phyloP scores from a whole-genome alignment of 2,888 invertebrate species.

The Leptinotarsa haldemani region DNA sequence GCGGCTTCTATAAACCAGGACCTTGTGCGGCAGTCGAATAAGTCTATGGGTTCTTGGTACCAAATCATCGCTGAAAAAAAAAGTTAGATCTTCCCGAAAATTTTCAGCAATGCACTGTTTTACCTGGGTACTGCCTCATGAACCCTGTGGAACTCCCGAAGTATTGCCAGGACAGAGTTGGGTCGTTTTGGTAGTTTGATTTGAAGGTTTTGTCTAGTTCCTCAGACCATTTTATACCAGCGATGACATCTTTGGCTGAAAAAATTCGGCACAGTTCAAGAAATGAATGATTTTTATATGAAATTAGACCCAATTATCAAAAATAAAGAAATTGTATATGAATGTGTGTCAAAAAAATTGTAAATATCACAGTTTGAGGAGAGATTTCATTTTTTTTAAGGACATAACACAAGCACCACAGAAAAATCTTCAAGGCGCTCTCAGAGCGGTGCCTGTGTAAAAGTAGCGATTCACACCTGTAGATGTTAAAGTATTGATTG shows the following conservation, averaged over 20 bases:
- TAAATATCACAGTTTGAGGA: too few relatives aligned
- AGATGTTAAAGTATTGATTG: too few relatives aligned
- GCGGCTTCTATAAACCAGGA: slow-evolving; percentile 99
- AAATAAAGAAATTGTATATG: too few relatives aligned
- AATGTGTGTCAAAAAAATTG: too few relatives aligned
- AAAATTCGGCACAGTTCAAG: slow-evolving; percentile 30
- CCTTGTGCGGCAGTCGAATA: slow-evolving; percentile 94
- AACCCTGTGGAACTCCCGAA: slow-evolving; percentile 98
- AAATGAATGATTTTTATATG: too few relatives aligned
- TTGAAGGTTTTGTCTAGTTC: slow-evolving; percentile 90
- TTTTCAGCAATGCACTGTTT: background rate
- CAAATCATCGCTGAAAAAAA: slow-evolving; percentile 76
- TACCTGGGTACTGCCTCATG: slow-evolving; percentile 96
- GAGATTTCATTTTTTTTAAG: too few relatives aligned
- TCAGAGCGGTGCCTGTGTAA: too few relatives aligned
- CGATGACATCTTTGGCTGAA: slow-evolving; percentile 84
- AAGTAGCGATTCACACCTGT: too few relatives aligned
- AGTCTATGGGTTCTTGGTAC: slow-evolving; percentile 85
- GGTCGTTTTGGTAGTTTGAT: slow-evolving; percentile 86
- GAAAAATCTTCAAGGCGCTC: too few relatives aligned
- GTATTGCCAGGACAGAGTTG: slow-evolving; percentile 95
- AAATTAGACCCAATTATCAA: too few relatives aligned
- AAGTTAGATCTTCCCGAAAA: background rate
- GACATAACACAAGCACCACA: too few relatives aligned
- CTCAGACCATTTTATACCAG: slow-evolving; percentile 96